These are phyloP conservation scores for Tretioscincus oriximinensis DNA, from an alignment of 2,113 vertebrate species.

Conservation along the genomic window DNA sequence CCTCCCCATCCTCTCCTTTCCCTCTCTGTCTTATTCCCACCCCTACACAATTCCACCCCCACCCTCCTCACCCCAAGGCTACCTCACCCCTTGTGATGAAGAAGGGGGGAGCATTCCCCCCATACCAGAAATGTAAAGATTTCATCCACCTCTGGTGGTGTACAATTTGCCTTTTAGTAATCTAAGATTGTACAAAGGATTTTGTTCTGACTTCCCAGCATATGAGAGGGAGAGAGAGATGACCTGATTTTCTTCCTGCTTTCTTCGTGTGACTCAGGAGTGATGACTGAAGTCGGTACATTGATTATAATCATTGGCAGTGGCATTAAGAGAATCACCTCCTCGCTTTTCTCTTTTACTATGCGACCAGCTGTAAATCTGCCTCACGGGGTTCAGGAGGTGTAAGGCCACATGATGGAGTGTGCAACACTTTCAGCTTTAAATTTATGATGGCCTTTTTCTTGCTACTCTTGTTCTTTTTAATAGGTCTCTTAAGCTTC, in stretches of 20 bases:
- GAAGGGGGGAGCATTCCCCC: too few relatives aligned
- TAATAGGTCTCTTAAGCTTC: background rate
- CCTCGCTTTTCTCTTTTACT: conserved; percentile 10
- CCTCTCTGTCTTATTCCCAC: too few relatives aligned
- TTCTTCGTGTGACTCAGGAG: conserved; percentile 8
- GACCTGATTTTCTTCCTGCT: conserved; percentile 20
- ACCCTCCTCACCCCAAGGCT: too few relatives aligned
- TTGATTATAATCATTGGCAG: conserved; percentile 20
- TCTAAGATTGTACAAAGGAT: background rate
- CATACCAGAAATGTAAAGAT: too few relatives aligned
- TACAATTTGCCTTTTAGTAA: too few relatives aligned
- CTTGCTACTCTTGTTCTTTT: background rate
- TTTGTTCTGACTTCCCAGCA: background rate
- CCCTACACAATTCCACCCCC: too few relatives aligned
- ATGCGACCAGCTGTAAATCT: background rate
- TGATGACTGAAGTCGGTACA: conserved; percentile 17
- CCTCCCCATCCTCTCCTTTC: too few relatives aligned
- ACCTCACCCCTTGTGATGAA: too few relatives aligned
- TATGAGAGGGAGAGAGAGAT: background rate
- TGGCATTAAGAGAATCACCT: background rate
- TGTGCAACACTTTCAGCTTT: background rate
- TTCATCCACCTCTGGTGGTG: too few relatives aligned
- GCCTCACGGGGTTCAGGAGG: background rate
- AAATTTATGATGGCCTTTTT: background rate
- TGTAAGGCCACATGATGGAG: background rate